Evolutionary conservation across 2,113 vertebrate species (phyloP), one percentile per base, ranked within the genome.

Genomic region (Ptilorrhoa leucosticta): DNA sequence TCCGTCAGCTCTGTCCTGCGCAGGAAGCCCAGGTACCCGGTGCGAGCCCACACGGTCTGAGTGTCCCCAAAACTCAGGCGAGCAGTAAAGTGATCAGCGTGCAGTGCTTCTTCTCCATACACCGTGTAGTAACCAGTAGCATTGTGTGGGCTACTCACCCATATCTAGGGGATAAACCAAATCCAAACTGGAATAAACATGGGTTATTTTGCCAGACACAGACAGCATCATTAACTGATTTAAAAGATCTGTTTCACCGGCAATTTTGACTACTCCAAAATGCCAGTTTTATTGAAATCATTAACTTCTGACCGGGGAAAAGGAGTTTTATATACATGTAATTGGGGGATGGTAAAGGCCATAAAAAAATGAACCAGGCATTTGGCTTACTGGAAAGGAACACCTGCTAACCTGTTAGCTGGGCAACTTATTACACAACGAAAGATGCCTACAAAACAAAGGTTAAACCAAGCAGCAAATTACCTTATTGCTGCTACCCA

Each of bases 91-190:
- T 99, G 99, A 95, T 99, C 99, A 0, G 99, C 98, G 0, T 99
- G 99, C 90, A 99, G 98, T 0, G 98, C 98, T 95, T 99, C 99
- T 82, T 99, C 99, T 4, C 99, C 99, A 5, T 99, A 99, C 63
- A 99, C 99, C 0, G 99, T 99, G 97, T 99, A 99, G 97, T 99
- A 99, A 39, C 99, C 99, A 2, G 98, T 98, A 37, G 99, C 99
- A 6, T 99, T 99, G 97, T 99, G 99, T 5, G 99, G 99, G 75
- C 99, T 99, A 94, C 99, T 99, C 95, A 99, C 99, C 99, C 99
- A 99, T 54, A 99, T 97, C 99, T 99, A 70, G 72, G 6, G 51
- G n/a, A 83, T 15, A 47, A 70, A 78, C 37, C 65, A 80, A 66
- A 54, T 1, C 33, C 51, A 21, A 15, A 50, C 56, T 33, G 22